Evolutionary conservation across 2,888 invertebrate species (phyloP).

Genomic region (Polydesmus complanatus): DNA sequence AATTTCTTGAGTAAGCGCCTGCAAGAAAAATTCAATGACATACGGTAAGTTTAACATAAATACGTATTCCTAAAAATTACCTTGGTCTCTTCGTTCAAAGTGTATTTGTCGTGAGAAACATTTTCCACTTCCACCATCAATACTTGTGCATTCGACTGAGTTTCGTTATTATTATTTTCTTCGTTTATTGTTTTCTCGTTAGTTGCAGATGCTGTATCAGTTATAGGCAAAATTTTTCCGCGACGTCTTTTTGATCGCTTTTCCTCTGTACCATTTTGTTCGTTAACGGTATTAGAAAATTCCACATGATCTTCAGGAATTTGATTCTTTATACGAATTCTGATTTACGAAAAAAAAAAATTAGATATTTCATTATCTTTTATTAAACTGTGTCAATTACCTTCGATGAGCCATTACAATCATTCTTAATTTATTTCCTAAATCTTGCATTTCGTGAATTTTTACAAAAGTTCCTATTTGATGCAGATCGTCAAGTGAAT

Average conservation of each 20-base stretch:
- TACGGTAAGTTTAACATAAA: background rate
- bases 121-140: conserved; percentile 93
- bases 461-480: conserved; percentile 91
- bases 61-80: conserved; percentile 28
- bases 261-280: background rate
- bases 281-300: background rate
- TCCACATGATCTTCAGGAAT: conserved; percentile 11
- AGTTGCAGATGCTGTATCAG: background rate
- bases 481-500: conserved; percentile 70
- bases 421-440: conserved; percentile 74
- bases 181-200: background rate
- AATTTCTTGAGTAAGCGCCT: conserved; percentile 87
- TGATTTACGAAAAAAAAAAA: conserved; percentile 9
- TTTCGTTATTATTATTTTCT: no score
- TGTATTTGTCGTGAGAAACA: conserved; percentile 70
- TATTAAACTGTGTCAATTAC: conserved; percentile 13
- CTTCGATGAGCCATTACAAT: conserved; percentile 91
- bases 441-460: conserved; percentile 92
- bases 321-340: conserved; percentile 9
- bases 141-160: conserved; percentile 39
- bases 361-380: background rate
- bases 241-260: background rate
- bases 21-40: conserved; percentile 18
- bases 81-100: conserved; percentile 88
- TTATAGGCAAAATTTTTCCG: background rate